Evolutionary conservation across 1,140 invertebrate genomes (phyloP), one percentile per base, ranked within the genome.

Genomic region (Leptoteleia sp.): DNA sequence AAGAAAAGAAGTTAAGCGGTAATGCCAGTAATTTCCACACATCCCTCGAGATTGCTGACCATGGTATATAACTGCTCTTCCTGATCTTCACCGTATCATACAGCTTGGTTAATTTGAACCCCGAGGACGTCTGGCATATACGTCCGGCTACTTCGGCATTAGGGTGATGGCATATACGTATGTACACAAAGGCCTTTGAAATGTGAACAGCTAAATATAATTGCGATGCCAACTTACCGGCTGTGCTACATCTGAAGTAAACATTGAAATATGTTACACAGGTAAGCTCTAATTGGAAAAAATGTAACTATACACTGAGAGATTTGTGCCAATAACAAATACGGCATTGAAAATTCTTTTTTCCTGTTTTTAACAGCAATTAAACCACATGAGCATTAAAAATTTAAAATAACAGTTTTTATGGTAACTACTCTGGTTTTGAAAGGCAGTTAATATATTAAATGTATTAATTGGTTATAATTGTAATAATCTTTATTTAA

Each of bases 101-200:
- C 45, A 12, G 55, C 42, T 64, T 57, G 73, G 75, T 77, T 82
- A 82, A 83, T 83, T 84, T 50, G 75, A 80, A 81, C 59, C 76
- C 81, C 62, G 65, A 71, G 77, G 71, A 75, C 68, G 67, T 72
- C 62, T 72, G 47, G 61, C 47, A 43, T 78, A 54, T 54, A 8
- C 37, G 65, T 71, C 48, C 40, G 45, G 75, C 65, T 78, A 67
- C 65, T 67, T 78, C 43, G 61, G 67, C 27, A 54, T 61, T 45
- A 45, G 67, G 75, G 64, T 55, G 62, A 68, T 64, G 64, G 64
- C 64, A 47, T 48, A 38, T 70, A 70, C 42, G 57, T 70, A 64
- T 61, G 48, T 43, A 54, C 68, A 70, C 73, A 50, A 59, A 57
- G 29, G 73, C 1, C 37, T 37, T 55, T 40, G 55, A 61, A 62